Evolutionary conservation across 2,113 vertebrate species (phyloP), one percentile per base, ranked within the genome.

Genomic region (Pluvialis apricaria): DNA sequence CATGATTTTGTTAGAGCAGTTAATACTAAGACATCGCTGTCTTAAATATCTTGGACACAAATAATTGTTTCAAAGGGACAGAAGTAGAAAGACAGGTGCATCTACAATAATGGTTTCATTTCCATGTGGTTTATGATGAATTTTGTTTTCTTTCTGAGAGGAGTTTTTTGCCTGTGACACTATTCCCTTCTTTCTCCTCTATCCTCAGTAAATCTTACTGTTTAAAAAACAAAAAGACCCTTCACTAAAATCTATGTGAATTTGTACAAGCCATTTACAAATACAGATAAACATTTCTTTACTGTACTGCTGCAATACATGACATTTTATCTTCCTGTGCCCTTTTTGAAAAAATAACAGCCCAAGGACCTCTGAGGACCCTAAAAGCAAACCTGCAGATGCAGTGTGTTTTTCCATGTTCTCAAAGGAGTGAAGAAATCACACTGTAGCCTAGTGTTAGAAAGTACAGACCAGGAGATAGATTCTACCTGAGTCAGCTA

Each of bases 1-100:
- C 25, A 47, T 58, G 71, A 47, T 93, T 90, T 93, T 66, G 52
- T 94, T 85, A 80, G 73, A 90, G 17, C 69, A 38, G 71, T 86
- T 91, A 71, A 73, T 94, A 73, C 47, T 69, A 65, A 75, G 64
- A 86, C 29, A 90, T 88, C 19, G 60, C n/a, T 64, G 7, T 57
- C 55, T 20, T 22, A 82, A 64, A 94, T n/a, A 34, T 31, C 80
- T 28, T 66, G 29, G 70, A 81, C 61, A 71, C 13, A 81, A 54
- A 31, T 64, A 80, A 78, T 87, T 78, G 49, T 85, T 96, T 95
- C 36, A 88, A 47, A 95, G 20, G 3, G 22, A 88, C 11, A 70
- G 16, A 45, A 82, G 8, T 57, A 61, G 54, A 45, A 82, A 94
- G 60, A 29, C 8, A 60, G 42, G 65, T 76, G 2, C 69, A 44